A percentile compares a stretch with the other conserved stretches of the same genome.
phyloP scores from a whole-genome alignment of 2,113 vertebrate genomes.

The Ctenomys sociabilis region DNA sequence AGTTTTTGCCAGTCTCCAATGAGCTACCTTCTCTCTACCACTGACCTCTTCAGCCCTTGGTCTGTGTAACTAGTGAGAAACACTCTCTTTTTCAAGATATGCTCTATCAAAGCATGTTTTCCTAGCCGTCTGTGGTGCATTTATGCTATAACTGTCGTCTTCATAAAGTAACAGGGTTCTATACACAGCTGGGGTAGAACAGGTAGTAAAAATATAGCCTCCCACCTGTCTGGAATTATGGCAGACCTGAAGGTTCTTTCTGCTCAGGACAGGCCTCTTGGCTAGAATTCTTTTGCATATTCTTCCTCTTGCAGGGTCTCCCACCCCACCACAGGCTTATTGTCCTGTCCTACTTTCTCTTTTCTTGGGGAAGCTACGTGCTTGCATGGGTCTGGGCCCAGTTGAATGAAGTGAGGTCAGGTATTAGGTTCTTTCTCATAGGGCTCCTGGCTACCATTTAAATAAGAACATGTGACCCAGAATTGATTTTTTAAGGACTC shows the following conservation, averaged over 20 bases:
- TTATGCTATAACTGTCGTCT: neutral
- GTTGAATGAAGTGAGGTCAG: constrained; percentile 34
- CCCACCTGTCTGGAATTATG: neutral
- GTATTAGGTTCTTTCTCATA: neutral
- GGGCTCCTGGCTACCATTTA: neutral
- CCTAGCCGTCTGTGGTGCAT: neutral
- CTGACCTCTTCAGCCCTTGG: constrained; percentile 5
- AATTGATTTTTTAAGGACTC: constrained; percentile 61
- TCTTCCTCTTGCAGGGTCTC: neutral
- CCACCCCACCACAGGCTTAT: neutral
- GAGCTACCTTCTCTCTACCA: neutral
- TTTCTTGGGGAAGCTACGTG: neutral
- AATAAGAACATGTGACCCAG: neutral
- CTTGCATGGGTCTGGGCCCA: neutral
- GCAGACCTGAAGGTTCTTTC: neutral
- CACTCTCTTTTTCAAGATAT: constrained; percentile 6
- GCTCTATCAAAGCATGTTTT: constrained; percentile 28
- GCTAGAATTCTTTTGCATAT: neutral
- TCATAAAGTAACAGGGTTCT: neutral
- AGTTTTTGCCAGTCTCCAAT: neutral
- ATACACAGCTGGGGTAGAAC: neutral
- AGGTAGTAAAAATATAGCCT: neutral
- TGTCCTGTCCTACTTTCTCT: neutral
- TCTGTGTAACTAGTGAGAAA: constrained; percentile 25
- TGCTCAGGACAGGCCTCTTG: neutral